A percentile compares a stretch with the other conserved stretches of the same genome.
phyloP scores from a whole-genome alignment of 1,140 invertebrate species.

The Ceratina australensis region DNA sequence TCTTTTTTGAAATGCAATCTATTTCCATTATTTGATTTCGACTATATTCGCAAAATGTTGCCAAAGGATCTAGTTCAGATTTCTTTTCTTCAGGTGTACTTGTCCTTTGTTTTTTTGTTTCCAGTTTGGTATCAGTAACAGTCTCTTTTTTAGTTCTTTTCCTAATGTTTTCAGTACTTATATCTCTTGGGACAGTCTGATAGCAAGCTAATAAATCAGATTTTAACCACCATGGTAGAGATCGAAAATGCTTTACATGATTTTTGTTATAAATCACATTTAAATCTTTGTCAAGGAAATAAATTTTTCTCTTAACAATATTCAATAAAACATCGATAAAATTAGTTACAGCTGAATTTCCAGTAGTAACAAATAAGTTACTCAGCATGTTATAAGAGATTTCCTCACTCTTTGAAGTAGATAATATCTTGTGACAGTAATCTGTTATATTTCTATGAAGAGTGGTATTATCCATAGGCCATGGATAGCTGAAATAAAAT shows the following conservation, averaged over 20 bases:
- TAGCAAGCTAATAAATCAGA: constrained; percentile 65
- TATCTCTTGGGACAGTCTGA: constrained; percentile 9
- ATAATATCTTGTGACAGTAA: constrained; percentile 68
- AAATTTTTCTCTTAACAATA: constrained; percentile 69
- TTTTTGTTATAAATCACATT: constrained; percentile 75
- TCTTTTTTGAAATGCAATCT: constrained; percentile 44
- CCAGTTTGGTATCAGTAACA: constrained; percentile 39
- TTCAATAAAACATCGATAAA: constrained; percentile 72
- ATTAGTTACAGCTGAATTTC: constrained; percentile 57
- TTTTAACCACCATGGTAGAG: constrained; percentile 76
- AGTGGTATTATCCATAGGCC: constrained; percentile 69
- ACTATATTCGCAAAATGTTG: constrained; percentile 56
- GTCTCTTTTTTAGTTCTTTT: neutral
- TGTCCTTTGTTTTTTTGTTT: constrained; percentile 46
- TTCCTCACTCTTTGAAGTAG: constrained; percentile 54
- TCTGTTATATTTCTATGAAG: constrained; percentile 60
- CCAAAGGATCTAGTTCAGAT: constrained; percentile 37
- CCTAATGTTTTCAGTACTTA: constrained; percentile 37
- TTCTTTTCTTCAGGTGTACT: constrained; percentile 29
- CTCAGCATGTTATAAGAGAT: constrained; percentile 67
- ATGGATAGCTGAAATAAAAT: constrained; percentile 67
- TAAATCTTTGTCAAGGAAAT: constrained; percentile 58
- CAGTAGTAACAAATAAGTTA: constrained; percentile 67
- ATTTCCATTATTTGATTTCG: constrained; percentile 54
- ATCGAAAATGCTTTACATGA: constrained; percentile 71